Percentiles rank a stretch among this genome's conserved stretches.
Conservation (phyloP, 2,888 invertebrate species). For the Scelioninae gen. 1 region DNA sequence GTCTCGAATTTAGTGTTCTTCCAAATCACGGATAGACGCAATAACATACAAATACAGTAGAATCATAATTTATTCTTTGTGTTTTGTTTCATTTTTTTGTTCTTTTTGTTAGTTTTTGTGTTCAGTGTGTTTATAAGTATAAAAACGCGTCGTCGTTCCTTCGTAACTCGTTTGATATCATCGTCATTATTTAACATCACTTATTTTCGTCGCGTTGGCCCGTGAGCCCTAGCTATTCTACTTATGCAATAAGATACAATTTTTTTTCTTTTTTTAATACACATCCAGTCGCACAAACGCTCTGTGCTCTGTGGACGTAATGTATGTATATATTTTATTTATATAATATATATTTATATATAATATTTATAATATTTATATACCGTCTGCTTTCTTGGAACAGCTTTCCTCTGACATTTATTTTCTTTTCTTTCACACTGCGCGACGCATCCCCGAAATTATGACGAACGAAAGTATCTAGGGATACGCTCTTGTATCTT, state of each 20-base stretch:
- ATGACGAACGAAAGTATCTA: slow-evolving; percentile 60
- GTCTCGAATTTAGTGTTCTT: slow-evolving; percentile 51
- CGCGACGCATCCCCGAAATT: slow-evolving; percentile 68
- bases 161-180: slow-evolving; percentile 73
- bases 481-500: slow-evolving; percentile 48
- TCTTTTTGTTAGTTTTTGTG: slow-evolving; percentile 50
- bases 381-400: slow-evolving; percentile 74
- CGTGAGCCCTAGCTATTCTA: slow-evolving; percentile 81
- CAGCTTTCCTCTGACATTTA: slow-evolving; percentile 73
- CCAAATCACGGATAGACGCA: slow-evolving; percentile 69
- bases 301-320: slow-evolving; percentile 59
- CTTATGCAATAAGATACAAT: slow-evolving; percentile 79
- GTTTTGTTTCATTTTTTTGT: slow-evolving; percentile 53
- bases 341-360: slow-evolving; percentile 74
- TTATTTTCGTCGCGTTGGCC: slow-evolving; percentile 77
- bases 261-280: slow-evolving; percentile 68
- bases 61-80: slow-evolving; percentile 77
- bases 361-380: slow-evolving; percentile 76
- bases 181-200: slow-evolving; percentile 74
- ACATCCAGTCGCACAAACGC: slow-evolving; percentile 59
- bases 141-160: slow-evolving; percentile 78
- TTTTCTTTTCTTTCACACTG: slow-evolving; percentile 58
- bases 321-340: slow-evolving; percentile 69
- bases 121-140: slow-evolving; percentile 79
- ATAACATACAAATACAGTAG: slow-evolving; percentile 77